A percentile compares a stretch with the other conserved stretches of the same genome.
phyloP scores from a whole-genome alignment of 2,797 vertebrate genomes.

The Tapirus indicus region DNA sequence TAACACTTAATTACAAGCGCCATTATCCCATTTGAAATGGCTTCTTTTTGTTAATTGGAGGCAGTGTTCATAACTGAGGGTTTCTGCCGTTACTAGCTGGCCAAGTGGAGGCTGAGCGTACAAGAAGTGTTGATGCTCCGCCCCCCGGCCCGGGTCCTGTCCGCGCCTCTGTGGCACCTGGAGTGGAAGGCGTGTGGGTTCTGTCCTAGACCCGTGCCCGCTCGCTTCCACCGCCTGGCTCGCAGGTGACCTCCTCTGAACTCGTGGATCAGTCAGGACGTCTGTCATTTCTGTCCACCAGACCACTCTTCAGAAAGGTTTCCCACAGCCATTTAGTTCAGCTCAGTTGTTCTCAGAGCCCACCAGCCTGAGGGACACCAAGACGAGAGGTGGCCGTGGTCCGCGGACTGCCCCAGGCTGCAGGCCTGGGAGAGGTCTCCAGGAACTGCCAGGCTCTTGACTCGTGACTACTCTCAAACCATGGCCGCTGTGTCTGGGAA shows the following conservation, averaged over 20 bases:
- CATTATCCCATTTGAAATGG: slow-evolving; percentile 83
- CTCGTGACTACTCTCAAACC: neutral
- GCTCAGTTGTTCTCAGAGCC: neutral
- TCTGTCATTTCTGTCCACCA: neutral
- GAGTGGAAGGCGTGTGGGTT: neutral
- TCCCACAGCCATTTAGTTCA: neutral
- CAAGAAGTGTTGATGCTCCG: neutral
- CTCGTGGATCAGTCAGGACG: neutral
- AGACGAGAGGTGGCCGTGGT: neutral
- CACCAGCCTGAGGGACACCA: neutral
- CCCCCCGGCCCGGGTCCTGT: neutral
- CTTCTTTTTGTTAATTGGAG: slow-evolving; percentile 84
- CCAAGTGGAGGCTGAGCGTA: neutral
- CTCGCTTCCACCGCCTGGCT: neutral
- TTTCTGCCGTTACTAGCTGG: slow-evolving; percentile 48
- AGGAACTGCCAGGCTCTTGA: neutral
- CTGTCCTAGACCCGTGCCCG: neutral
- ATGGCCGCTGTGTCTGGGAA: neutral
- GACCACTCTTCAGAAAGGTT: neutral
- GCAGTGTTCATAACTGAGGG: slow-evolving; percentile 80
- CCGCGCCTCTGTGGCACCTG: neutral
- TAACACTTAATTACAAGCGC: slow-evolving; percentile 87
- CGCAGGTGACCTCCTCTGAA: neutral
- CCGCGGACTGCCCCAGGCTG: neutral
- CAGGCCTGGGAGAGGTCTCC: neutral